A percentile compares a stretch with the other conserved stretches of the same genome.
phyloP scores from a whole-genome alignment of 2,113 vertebrate genomes.

The Columba livia region DNA sequence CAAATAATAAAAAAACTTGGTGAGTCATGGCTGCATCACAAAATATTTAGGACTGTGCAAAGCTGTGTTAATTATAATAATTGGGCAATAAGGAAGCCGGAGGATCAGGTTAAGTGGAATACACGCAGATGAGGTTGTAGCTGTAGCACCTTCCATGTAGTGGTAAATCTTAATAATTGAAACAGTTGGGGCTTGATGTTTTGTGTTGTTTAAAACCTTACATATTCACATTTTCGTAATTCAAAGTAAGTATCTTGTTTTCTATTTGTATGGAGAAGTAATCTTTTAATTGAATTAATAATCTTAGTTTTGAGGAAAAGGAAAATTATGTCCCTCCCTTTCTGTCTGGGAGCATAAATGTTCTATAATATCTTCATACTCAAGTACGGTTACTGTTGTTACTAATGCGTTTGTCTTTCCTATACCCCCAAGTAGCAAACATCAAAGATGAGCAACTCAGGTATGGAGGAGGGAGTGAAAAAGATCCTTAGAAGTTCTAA shows the following conservation, averaged over 20 bases:
- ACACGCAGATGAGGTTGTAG: neutral
- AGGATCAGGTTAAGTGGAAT: neutral
- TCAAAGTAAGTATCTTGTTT: neutral
- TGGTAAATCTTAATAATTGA: neutral
- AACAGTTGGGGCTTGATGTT: neutral
- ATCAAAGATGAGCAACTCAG: neutral
- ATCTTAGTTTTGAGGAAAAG: neutral
- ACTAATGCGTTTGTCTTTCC: neutral
- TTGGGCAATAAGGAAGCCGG: slow-evolving; percentile 3
- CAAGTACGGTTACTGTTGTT: neutral
- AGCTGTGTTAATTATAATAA: slow-evolving; percentile 19
- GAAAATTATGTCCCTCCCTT: neutral
- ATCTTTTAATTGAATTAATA: neutral
- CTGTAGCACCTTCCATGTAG: neutral
- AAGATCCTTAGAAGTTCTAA: neutral
- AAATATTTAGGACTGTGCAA: neutral
- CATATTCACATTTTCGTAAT: neutral
- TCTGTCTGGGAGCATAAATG: neutral
- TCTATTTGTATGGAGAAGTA: neutral
- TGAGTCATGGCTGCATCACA: neutral
- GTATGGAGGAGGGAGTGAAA: neutral
- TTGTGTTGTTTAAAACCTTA: neutral
- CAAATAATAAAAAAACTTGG: neutral
- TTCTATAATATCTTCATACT: accelerated
- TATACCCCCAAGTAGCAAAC: neutral